Conservation (phyloP, 2,888 invertebrate genomes). For the Lithophane ornitopus region DNA sequence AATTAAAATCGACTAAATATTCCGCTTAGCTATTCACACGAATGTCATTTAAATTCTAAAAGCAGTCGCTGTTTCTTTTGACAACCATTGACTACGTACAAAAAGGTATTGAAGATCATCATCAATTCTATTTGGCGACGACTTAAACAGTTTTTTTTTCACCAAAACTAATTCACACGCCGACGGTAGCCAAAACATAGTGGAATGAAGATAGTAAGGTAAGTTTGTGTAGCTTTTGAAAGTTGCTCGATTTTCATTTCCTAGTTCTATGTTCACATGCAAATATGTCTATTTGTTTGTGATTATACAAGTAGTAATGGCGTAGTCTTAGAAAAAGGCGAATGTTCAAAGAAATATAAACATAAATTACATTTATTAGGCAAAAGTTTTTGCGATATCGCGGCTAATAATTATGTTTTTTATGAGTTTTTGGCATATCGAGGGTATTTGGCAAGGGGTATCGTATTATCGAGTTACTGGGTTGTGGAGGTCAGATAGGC, state of each 20-base stretch:
- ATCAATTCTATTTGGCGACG: conserved; percentile 65
- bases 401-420: neutral
- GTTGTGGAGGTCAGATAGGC: no score
- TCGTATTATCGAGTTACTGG: no score
- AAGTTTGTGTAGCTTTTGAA: conserved; percentile 14
- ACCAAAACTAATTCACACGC: conserved; percentile 68
- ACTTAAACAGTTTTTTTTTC: conserved; percentile 53
- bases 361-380: neutral
- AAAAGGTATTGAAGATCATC: conserved; percentile 60
- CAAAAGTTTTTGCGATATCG: neutral
- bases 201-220: conserved; percentile 10
- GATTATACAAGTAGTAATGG: neutral
- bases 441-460: no score
- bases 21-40: conserved; percentile 30
- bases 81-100: conserved; percentile 49
- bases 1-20: conserved; percentile 30
- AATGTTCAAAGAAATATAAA: neutral
- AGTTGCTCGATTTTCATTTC: neutral
- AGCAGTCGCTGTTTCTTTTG: conserved; percentile 49
- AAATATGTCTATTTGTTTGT: neutral
- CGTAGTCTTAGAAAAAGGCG: neutral
- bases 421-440: neutral
- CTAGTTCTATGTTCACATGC: no score
- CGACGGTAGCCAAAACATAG: conserved; percentile 40
- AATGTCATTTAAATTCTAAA: conserved; percentile 54